Conservation (phyloP, 2,888 invertebrate species). For the Aleiodes alternator region DNA sequence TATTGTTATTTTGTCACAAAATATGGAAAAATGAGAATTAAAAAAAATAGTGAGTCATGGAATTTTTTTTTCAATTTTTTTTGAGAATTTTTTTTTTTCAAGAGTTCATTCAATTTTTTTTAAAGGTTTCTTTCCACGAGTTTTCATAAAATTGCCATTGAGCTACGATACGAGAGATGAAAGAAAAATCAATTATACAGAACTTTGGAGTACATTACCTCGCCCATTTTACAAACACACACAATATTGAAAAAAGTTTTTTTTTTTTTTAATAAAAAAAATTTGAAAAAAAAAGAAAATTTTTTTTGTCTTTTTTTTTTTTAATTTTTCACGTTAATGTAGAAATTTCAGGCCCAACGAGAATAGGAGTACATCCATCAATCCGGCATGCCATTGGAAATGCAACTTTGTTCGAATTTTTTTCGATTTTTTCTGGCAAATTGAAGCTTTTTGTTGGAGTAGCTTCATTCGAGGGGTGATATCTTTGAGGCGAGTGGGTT, state of each 20-base stretch:
- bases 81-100: constrained; percentile 32
- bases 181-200: constrained; percentile 51
- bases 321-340: constrained; percentile 6
- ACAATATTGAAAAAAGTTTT: constrained; percentile 25
- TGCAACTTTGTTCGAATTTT: constrained; percentile 63
- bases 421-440: not conserved
- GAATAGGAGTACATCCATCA: constrained; percentile 60
- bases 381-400: constrained; percentile 70
- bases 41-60: constrained; percentile 4
- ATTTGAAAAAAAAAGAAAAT: no score
- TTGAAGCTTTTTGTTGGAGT: no score
- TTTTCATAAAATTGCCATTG: constrained; percentile 68
- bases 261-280: not conserved
- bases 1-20: constrained; percentile 21
- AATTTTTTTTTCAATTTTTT: constrained; percentile 10
- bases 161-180: constrained; percentile 68
- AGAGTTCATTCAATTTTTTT: constrained; percentile 35
- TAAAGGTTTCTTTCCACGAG: constrained; percentile 12
- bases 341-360: constrained; percentile 2
- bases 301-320: not conserved
- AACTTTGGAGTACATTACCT: constrained; percentile 68
- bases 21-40: not conserved
- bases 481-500: no score
- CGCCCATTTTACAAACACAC: constrained; percentile 1
- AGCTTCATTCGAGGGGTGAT: no score